phyloP scores from a whole-genome alignment of 2,113 vertebrate species.

The Muscicapa adusta region DNA sequence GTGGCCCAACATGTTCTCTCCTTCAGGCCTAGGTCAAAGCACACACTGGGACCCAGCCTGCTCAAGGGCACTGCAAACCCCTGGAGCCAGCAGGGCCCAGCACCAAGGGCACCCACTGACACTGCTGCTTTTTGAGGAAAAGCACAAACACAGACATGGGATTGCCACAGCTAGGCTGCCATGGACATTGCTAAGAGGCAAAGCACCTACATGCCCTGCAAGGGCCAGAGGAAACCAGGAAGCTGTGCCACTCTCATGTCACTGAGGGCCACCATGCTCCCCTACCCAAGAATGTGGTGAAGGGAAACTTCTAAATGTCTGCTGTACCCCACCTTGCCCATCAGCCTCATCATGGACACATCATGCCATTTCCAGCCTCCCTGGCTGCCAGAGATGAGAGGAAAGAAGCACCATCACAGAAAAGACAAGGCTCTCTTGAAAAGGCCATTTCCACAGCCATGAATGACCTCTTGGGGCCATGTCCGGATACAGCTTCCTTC shows the following conservation, averaged over 20 bases:
- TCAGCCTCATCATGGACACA: neutral
- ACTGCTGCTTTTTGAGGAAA: neutral
- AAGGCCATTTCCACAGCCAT: neutral
- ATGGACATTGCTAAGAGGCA: neutral
- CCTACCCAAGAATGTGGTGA: neutral
- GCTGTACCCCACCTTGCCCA: accelerated
- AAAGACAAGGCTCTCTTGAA: neutral
- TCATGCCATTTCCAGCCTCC: neutral
- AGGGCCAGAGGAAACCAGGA: neutral
- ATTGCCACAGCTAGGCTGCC: neutral
- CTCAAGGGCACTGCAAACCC: accelerated
- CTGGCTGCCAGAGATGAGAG: neutral
- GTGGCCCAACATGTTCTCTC: accelerated
- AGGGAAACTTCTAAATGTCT: neutral
- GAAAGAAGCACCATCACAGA: neutral
- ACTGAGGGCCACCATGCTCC: neutral
- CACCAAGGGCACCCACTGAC: neutral
- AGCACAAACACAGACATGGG: neutral
- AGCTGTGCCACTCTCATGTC: neutral
- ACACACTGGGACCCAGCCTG: accelerated
- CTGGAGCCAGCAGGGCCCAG: neutral
- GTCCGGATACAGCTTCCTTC: neutral
- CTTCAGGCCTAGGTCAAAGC: neutral
- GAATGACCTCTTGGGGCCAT: neutral
- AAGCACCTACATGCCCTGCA: neutral